Conservation (phyloP, 2,888 invertebrate genomes). For the Drosophila yooni region DNA sequence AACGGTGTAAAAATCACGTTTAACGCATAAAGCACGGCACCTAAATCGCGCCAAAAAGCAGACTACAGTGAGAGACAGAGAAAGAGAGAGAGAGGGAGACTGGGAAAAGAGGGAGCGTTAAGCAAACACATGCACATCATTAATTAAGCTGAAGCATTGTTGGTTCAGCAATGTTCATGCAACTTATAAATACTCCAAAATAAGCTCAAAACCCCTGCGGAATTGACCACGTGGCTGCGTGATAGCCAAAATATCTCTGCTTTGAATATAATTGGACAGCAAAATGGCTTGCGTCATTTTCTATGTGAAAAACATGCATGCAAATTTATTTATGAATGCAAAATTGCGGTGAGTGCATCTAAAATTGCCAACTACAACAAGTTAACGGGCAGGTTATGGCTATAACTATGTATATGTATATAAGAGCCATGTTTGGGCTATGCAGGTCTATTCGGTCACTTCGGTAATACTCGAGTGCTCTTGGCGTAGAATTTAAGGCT, state of each 20-base stretch:
- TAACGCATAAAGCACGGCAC: slow-evolving; percentile 49
- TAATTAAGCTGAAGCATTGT: slow-evolving; percentile 40
- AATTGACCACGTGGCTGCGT: slow-evolving; percentile 6
- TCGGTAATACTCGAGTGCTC: background rate
- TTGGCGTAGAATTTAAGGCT: background rate
- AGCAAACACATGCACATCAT: slow-evolving; percentile 28
- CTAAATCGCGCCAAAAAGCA: slow-evolving; percentile 37
- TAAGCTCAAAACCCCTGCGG: background rate
- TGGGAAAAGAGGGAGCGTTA: background rate
- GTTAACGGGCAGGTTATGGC: background rate
- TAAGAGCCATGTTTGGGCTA: background rate
- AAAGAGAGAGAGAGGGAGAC: background rate
- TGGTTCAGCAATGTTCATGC: slow-evolving; percentile 8
- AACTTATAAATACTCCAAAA: slow-evolving; percentile 12
- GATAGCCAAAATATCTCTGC: slow-evolving; percentile 17
- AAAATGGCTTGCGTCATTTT: slow-evolving; percentile 10
- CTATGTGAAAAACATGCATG: slow-evolving; percentile 22
- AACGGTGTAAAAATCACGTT: slow-evolving; percentile 70
- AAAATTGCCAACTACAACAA: slow-evolving; percentile 8
- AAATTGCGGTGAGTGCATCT: slow-evolving; percentile 2
- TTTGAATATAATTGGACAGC: background rate
- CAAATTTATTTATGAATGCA: slow-evolving; percentile 21
- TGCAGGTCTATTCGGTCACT: background rate
- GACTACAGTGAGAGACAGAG: slow-evolving; percentile 6
- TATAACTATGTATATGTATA: background rate